These are phyloP conservation scores for Erynnis tages DNA, from an alignment of 2,888 invertebrate species.

Conservation along the genomic window DNA sequence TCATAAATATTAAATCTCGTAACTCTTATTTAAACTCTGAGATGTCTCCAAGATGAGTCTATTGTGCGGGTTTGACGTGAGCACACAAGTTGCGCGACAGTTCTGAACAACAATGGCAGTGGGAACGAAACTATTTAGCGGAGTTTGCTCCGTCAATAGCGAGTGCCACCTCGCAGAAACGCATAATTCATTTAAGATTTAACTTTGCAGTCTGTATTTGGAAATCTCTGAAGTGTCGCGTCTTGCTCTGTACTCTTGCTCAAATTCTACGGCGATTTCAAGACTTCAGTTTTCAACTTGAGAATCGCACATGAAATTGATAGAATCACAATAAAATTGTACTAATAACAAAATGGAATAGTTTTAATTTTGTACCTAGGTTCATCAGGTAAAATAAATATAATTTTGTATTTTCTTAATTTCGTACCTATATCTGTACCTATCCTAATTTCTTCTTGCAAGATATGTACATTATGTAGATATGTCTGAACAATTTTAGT, in stretches of 20 bases:
- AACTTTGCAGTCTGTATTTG: constrained; percentile 51
- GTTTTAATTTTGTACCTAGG: no score
- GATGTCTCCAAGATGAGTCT: constrained; percentile 35
- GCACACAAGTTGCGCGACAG: constrained; percentile 66
- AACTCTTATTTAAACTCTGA: constrained; percentile 32
- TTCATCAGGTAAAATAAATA: no score
- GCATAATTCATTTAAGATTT: constrained; percentile 79
- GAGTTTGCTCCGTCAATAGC: constrained; percentile 76
- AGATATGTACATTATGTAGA: no score
- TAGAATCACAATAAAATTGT: no score
- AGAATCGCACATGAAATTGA: no score
- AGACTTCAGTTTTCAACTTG: neutral
- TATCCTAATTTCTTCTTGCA: no score
- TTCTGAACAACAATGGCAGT: constrained; percentile 72
- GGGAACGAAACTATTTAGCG: constrained; percentile 78
- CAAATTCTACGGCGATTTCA: constrained; percentile 29
- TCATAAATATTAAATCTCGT: no score
- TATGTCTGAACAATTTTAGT: no score
- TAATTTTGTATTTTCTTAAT: no score
- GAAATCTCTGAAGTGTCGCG: constrained; percentile 44
- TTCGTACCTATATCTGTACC: no score
- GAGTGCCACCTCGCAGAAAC: constrained; percentile 65
- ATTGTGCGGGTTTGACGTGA: constrained; percentile 56
- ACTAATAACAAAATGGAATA: no score
- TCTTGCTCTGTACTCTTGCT: constrained; percentile 40